Conservation (phyloP, 1,140 invertebrate species). For the Sinonovacula constricta region DNA sequence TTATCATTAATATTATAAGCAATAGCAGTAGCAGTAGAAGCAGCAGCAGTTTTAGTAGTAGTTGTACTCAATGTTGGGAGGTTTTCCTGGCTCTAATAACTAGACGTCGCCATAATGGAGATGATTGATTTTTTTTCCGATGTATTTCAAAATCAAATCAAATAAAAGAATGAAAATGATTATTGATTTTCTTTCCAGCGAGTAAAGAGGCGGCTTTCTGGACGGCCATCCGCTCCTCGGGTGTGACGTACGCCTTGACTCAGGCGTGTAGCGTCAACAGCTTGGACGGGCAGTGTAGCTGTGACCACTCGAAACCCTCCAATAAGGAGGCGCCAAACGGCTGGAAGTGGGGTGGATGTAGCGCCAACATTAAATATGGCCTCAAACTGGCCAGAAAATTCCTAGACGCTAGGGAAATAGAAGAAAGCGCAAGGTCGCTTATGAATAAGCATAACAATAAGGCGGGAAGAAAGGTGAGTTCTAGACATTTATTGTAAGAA, state of each 20-base stretch:
- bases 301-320: conserved; percentile 79
- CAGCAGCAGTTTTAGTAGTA: no score
- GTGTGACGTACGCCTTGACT: conserved; percentile 90
- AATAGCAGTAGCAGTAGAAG: no score
- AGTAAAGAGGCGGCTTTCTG: conserved; percentile 81
- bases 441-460: conserved; percentile 98
- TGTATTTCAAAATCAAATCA: no score
- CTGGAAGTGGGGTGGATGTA: conserved; percentile 80
- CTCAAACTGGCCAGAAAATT: conserved; percentile 81
- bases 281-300: conserved; percentile 88
- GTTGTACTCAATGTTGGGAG: no score
- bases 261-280: conserved; percentile 91
- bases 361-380: conserved; percentile 82
- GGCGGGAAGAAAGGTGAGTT: conserved; percentile 91
- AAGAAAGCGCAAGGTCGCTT: conserved; percentile 86
- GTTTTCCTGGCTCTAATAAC: no score
- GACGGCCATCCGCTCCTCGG: conserved; percentile 86
- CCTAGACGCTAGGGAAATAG: conserved; percentile 80
- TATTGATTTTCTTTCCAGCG: conserved; percentile 74
- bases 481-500: no score
- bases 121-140: no score
- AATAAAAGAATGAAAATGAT: no score
- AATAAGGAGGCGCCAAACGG: conserved; percentile 62
- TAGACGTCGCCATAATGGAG: no score
- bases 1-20: no score